Conservation (phyloP, 2,797 vertebrate species). For the Crotalus adamanteus region DNA sequence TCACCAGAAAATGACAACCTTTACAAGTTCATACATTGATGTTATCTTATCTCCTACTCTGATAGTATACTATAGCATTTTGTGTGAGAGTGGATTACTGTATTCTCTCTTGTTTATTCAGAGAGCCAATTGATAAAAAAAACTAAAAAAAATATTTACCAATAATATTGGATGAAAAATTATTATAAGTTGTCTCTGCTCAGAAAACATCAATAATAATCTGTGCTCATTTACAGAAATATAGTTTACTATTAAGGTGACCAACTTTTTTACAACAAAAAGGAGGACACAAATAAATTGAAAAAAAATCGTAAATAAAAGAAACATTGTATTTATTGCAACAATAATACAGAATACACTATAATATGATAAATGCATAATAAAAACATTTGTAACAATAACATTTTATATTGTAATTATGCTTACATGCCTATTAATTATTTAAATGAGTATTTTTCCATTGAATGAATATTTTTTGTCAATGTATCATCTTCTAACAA, state of each 20-base stretch:
- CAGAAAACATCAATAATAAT: neutral
- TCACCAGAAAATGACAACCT: neutral
- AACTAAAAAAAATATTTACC: neutral
- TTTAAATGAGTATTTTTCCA: too few species aligned
- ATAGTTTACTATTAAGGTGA: neutral
- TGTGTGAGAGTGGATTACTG: neutral
- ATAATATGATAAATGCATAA: too few species aligned
- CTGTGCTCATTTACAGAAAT: neutral
- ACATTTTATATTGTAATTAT: too few species aligned
- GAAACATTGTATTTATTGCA: too few species aligned
- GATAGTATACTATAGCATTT: neutral
- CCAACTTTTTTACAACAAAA: too few species aligned
- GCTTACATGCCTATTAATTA: too few species aligned
- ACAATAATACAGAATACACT: too few species aligned
- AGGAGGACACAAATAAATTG: too few species aligned
- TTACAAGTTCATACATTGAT: neutral
- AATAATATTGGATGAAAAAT: neutral
- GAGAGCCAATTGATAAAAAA: neutral
- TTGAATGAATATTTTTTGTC: too few species aligned
- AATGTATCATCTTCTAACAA: too few species aligned
- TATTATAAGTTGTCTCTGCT: neutral
- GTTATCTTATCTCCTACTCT: neutral
- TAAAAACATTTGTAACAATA: too few species aligned
- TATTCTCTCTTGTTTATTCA: neutral
- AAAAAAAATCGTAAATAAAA: too few species aligned